Evolutionary conservation across 2,888 invertebrate species (phyloP).

Genomic region (Microplitis manilae): DNA sequence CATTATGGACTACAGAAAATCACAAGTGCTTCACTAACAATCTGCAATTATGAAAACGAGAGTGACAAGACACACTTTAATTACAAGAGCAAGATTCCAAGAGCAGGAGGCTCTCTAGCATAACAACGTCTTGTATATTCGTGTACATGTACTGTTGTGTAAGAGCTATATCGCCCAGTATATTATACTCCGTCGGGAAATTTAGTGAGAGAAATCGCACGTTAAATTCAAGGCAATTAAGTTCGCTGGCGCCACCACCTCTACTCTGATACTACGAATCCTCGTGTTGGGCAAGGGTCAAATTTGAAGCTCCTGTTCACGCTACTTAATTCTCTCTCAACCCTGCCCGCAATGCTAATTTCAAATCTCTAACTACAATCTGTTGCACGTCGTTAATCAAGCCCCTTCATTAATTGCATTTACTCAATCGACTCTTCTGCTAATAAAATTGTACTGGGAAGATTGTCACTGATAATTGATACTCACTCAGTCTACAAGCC

Average conservation of each 20-base stretch:
- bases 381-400: conserved; percentile 19
- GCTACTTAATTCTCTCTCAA: conserved; percentile 3
- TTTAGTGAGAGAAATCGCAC: conserved; percentile 46
- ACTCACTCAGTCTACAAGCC: too few relatives aligned
- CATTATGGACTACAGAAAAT: conserved; percentile 12
- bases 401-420: not conserved
- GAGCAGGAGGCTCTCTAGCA: conserved; percentile 29
- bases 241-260: conserved; percentile 12
- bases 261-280: not conserved
- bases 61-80: conserved; percentile 53
- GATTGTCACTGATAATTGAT: too few relatives aligned
- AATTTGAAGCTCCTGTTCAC: conserved; percentile 21
- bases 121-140: conserved; percentile 13
- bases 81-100: conserved; percentile 39
- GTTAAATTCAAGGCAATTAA: conserved; percentile 49
- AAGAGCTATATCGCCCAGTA: conserved; percentile 36
- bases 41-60: conserved; percentile 55
- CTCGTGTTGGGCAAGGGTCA: conserved; percentile 23
- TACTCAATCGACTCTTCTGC: not conserved
- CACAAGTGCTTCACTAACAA: conserved; percentile 49
- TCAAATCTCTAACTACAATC: conserved; percentile 13
- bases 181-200: conserved; percentile 53
- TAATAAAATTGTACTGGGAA: not conserved
- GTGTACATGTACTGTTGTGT: conserved; percentile 21
- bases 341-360: conserved; percentile 18